Conservation (phyloP, 2,888 invertebrate species). For the Ornithoptera priamus region DNA sequence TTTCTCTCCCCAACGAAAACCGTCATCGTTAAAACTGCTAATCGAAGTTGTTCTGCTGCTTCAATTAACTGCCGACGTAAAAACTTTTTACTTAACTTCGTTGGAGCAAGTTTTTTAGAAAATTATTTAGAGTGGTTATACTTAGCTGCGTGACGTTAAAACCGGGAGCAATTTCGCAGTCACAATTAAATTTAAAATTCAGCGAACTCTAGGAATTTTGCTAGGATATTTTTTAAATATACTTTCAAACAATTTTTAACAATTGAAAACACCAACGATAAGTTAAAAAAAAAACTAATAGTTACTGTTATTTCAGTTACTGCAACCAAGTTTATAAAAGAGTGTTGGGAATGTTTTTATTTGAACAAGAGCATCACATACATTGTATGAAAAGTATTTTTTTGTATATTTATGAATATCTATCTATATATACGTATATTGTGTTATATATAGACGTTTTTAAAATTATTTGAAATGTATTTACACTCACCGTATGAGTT, state of each 20-base stretch:
- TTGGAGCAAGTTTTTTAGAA: slow-evolving; percentile 6
- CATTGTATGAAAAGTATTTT: too few relatives aligned
- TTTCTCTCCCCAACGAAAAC: not conserved
- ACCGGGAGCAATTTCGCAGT: not conserved
- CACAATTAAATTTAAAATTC: not conserved
- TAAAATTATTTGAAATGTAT: too few relatives aligned
- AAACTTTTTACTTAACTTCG: slow-evolving; percentile 17
- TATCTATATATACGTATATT: too few relatives aligned
- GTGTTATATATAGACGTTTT: too few relatives aligned
- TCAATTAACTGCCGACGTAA: slow-evolving; percentile 26
- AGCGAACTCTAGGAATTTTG: not conserved
- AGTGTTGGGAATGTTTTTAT: too few relatives aligned
- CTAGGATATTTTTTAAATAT: not conserved
- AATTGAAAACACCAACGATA: not conserved
- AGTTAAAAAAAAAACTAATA: not conserved
- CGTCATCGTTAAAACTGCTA: slow-evolving; percentile 17
- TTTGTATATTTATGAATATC: too few relatives aligned
- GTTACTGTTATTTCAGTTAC: not conserved
- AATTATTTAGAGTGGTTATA: not conserved
- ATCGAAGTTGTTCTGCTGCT: slow-evolving; percentile 18
- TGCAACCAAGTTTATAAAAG: too few relatives aligned
- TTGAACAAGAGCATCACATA: not conserved
- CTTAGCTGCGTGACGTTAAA: slow-evolving; percentile 1
- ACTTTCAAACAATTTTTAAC: not conserved
- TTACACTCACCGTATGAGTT: too few relatives aligned